phyloP scores from a whole-genome alignment of 1,140 invertebrate genomes.

The Zaprionus camerounensis region DNA sequence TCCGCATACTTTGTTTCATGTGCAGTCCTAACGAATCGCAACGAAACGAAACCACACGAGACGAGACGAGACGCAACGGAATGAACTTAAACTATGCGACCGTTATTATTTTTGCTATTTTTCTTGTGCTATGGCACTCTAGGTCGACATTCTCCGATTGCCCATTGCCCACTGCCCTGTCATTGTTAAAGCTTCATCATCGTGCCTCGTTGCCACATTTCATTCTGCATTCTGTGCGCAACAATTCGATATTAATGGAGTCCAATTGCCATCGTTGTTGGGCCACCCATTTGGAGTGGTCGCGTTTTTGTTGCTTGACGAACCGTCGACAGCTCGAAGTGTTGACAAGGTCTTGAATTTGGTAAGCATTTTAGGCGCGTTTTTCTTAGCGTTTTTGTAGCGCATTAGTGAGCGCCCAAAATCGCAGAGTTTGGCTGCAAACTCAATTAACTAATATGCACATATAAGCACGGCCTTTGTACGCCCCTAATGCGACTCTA shows the following conservation, averaged over 20 bases:
- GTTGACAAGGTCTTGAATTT: conserved; percentile 62
- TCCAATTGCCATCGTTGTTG: conserved; percentile 30
- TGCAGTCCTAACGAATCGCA: background rate
- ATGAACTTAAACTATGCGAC: conserved; percentile 53
- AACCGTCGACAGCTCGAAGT: conserved; percentile 47
- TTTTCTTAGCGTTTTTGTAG: background rate
- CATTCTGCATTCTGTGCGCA: conserved; percentile 52
- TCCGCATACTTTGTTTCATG: conserved; percentile 7
- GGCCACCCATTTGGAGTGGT: conserved; percentile 36
- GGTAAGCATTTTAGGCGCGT: conserved; percentile 43
- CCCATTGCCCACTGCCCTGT: conserved; percentile 23
- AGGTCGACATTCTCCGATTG: conserved; percentile 23
- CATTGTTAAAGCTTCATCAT: conserved; percentile 37
- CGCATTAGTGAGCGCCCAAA: conserved; percentile 35
- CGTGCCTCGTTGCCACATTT: conserved; percentile 8
- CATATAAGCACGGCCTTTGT: conserved; percentile 44
- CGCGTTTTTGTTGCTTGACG: background rate
- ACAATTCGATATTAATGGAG: conserved; percentile 54
- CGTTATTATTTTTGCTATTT: conserved; percentile 17
- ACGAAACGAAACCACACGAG: background rate
- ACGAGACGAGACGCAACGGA: conserved; percentile 39
- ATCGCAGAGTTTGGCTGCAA: conserved; percentile 21
- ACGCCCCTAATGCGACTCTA: conserved; percentile 56
- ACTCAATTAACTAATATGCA: conserved; percentile 67
- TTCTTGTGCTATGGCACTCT: background rate